Base-by-base conservation (phyloP, 2,888 invertebrate genomes). In the Epinotia brunnichana region DNA sequence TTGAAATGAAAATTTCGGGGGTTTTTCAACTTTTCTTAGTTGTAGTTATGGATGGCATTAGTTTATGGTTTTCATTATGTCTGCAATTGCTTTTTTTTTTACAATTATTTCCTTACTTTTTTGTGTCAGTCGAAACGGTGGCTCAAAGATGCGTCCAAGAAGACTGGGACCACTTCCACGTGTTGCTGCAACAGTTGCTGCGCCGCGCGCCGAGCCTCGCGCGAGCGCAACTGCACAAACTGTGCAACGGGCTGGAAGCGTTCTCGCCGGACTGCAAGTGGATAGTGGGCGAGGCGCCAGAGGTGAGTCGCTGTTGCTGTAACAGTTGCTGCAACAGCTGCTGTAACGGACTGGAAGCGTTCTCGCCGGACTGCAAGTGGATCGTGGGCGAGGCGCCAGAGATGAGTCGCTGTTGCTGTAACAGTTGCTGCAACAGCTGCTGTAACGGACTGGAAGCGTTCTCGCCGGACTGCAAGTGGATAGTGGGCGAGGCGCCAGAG, bases 101-200 rank as follows among this genome's bases (percentile, higher is more conserved):
- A n/a, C n/a, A n/a, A n/a, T 24, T 24, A 24, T 24, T 2, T 24
- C 21, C 2, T 24, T 24, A 7, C 9, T 2, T 19, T 61, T 24
- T 71, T 77, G 48, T 62, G 83, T 69, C 79, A 95, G 95, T 95
- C 19, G 77, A 82, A 21, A 94, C 92, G 24, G 94, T 95, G 70
- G 88, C 94, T 24, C 95, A 96, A 61, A 94, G 97, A 13, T 94
- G 95, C 81, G 93, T 97, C 48, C 95, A 96, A 0, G 96, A 97
- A 82, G 99, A 99, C 89, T 99, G 99, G 99, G 99, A 99, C 88
- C 98, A 98, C 82, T 99, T 99, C 89, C 97, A 98, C 83, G 94
- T 97, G 57, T 91, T 99, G 59, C 94, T 99, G 41, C 97, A 98
- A 78, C 96, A 98, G 83, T 93, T 99, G 79, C 91, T 99, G 54